phyloP scores from a whole-genome alignment of 2,797 vertebrate species.

The Denticeps clupeoides region DNA sequence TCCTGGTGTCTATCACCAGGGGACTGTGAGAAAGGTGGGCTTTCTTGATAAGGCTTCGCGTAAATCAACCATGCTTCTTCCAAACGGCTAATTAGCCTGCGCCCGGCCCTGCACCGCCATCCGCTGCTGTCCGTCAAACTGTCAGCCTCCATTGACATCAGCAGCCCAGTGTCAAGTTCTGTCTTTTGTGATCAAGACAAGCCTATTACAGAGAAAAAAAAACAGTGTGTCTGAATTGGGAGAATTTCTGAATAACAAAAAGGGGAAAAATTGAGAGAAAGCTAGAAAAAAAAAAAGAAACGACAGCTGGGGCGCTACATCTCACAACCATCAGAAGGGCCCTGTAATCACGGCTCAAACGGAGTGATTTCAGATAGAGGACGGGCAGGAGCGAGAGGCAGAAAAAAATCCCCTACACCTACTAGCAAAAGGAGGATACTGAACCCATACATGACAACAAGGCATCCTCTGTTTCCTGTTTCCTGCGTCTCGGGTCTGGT shows the following conservation, averaged over 20 bases:
- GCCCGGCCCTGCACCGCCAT: slow-evolving; percentile 56
- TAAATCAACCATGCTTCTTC: slow-evolving; percentile 68
- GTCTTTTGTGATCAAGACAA: slow-evolving; percentile 70
- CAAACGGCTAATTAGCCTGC: slow-evolving; percentile 76
- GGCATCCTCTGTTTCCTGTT: too few species aligned
- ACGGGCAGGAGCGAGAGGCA: slow-evolving; percentile 36
- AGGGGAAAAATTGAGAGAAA: neutral
- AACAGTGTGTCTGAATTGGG: slow-evolving; percentile 6
- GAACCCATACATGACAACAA: too few species aligned
- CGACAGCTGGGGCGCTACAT: slow-evolving; percentile 29
- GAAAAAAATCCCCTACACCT: slow-evolving; percentile 33
- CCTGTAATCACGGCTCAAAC: too few species aligned
- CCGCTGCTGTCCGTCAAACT: slow-evolving; percentile 74
- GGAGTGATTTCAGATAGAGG: slow-evolving; percentile 38
- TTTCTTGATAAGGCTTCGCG: slow-evolving; percentile 54
- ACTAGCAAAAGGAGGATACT: too few species aligned
- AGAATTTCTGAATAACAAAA: neutral
- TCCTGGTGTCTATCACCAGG: slow-evolving; percentile 53
- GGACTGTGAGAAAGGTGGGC: slow-evolving; percentile 54
- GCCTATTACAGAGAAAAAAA: slow-evolving; percentile 59
- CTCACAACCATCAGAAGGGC: too few species aligned
- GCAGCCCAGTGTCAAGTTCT: slow-evolving; percentile 73
- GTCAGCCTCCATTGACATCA: slow-evolving; percentile 65
- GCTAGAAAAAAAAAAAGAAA: neutral
- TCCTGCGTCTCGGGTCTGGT: too few species aligned